Conservation (phyloP, 2,888 invertebrate species). For the Rhagium mordax region DNA sequence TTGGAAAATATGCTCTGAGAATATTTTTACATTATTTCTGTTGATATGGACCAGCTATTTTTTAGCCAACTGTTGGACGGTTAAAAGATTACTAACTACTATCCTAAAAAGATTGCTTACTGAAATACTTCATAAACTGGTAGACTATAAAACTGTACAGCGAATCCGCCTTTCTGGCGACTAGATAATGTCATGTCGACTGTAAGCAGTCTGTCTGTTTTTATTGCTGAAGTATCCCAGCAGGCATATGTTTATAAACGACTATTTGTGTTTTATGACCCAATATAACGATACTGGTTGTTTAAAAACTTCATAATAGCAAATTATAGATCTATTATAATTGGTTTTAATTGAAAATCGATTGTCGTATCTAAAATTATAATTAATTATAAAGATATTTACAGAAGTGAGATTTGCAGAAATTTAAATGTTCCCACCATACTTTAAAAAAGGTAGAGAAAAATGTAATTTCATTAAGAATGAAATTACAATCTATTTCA, state of each 20-base stretch:
- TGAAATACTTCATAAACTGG: conserved; percentile 9
- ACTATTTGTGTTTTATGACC: conserved; percentile 62
- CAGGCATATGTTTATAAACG: conserved; percentile 64
- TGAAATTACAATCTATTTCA: too few relatives aligned
- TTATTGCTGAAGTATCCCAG: conserved; percentile 54
- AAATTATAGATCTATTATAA: background rate
- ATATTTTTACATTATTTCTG: conserved; percentile 8
- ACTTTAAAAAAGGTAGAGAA: too few relatives aligned
- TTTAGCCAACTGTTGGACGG: background rate
- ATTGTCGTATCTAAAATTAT: too few relatives aligned
- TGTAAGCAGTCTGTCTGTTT: conserved; percentile 59
- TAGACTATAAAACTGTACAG: conserved; percentile 38
- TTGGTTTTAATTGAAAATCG: too few relatives aligned
- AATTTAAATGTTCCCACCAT: too few relatives aligned
- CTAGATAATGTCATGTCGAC: conserved; percentile 55
- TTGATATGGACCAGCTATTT: background rate
- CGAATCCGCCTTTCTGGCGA: conserved; percentile 44
- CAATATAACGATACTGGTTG: conserved; percentile 61
- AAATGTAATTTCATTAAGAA: too few relatives aligned
- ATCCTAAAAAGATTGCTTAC: background rate
- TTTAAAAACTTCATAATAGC: background rate
- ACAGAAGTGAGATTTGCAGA: too few relatives aligned
- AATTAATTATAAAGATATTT: too few relatives aligned
- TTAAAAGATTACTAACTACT: background rate
- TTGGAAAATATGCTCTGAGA: conserved; percentile 52